Evolutionary conservation across 2,113 vertebrate species (phyloP).

Genomic region (Oriolus oriolus): DNA sequence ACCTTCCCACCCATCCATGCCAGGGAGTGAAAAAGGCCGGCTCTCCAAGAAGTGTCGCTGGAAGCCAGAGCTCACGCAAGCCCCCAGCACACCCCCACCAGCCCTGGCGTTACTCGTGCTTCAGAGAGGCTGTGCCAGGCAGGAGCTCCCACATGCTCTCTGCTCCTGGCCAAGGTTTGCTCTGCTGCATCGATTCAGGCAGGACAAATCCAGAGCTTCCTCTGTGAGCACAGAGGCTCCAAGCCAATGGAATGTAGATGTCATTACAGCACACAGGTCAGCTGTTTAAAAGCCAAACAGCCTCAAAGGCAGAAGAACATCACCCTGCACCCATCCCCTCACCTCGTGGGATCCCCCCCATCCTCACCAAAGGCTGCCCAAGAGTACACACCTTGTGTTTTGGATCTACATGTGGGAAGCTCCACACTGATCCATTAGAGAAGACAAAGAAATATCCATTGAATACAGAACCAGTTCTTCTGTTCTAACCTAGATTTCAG

Average conservation of each 20-base stretch:
- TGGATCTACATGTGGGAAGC: background rate
- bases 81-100: background rate
- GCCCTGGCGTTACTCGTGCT: background rate
- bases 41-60: fast-evolving
- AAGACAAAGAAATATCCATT: background rate
- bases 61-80: fast-evolving
- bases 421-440: background rate
- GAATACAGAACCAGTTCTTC: background rate
- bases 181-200: background rate
- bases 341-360: background rate
- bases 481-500: background rate
- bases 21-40: fast-evolving
- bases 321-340: background rate
- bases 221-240: background rate
- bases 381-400: background rate
- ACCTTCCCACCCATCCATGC: fast-evolving
- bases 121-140: background rate
- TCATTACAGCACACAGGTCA: background rate
- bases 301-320: background rate
- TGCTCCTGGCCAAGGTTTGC: background rate
- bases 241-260: background rate
- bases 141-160: background rate
- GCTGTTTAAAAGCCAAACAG: background rate
- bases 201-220: background rate
- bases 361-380: background rate